Conservation (phyloP, 1,140 invertebrate genomes). For the Scaptomyza hsui region DNA sequence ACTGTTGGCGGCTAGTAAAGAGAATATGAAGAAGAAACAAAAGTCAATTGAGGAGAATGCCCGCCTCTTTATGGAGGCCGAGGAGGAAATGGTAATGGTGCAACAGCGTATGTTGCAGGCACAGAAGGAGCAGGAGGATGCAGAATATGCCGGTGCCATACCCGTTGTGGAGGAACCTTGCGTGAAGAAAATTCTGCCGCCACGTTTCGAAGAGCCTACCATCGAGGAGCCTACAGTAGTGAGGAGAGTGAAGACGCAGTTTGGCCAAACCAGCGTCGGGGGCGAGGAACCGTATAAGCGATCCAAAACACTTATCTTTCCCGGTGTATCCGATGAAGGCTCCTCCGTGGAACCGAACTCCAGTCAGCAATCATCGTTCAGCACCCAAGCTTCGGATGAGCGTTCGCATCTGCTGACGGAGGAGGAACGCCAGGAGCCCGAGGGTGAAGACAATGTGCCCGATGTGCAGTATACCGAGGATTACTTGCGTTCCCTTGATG, state of each 20-base stretch:
- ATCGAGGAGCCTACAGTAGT: slow-evolving; percentile 46
- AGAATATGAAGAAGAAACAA: slow-evolving; percentile 55
- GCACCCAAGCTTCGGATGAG: slow-evolving; percentile 69
- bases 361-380: slow-evolving; percentile 75
- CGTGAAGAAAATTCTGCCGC: slow-evolving; percentile 55
- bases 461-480: slow-evolving; percentile 75
- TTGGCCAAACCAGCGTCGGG: slow-evolving; percentile 56
- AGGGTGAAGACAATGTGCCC: slow-evolving; percentile 68
- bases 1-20: slow-evolving; percentile 47
- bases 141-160: slow-evolving; percentile 53
- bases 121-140: slow-evolving; percentile 41
- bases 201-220: slow-evolving; percentile 47
- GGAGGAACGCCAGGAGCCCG: slow-evolving; percentile 68
- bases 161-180: slow-evolving; percentile 74
- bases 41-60: slow-evolving; percentile 80
- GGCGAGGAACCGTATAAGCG: slow-evolving; percentile 49
- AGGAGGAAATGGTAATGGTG: slow-evolving; percentile 76
- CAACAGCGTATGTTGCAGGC: slow-evolving; percentile 63
- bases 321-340: slow-evolving; percentile 73
- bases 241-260: slow-evolving; percentile 76
- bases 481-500: slow-evolving; percentile 85
- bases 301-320: slow-evolving; percentile 66
- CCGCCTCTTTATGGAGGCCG: slow-evolving; percentile 72
- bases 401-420: slow-evolving; percentile 24
- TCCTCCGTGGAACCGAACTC: slow-evolving; percentile 75